Evolutionary conservation across 2,888 invertebrate species (phyloP).

Genomic region (Scelioninae gen. 1): DNA sequence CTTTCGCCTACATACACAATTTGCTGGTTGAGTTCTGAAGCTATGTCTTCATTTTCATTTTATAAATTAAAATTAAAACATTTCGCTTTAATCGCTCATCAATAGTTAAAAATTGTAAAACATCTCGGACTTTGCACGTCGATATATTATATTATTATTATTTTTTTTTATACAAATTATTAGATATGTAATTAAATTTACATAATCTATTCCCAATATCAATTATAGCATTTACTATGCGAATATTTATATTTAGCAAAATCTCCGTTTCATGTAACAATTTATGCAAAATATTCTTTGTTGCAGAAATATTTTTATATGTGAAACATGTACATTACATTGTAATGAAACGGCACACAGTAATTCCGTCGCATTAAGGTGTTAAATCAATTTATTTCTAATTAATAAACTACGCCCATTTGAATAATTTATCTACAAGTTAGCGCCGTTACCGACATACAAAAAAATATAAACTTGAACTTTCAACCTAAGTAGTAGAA

Average conservation of each 20-base stretch:
- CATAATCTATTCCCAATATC: not conserved
- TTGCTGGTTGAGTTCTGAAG: too few relatives aligned
- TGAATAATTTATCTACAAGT: constrained; percentile 2
- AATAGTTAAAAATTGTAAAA: too few relatives aligned
- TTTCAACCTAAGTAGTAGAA: constrained; percentile 13
- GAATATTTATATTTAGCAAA: not conserved
- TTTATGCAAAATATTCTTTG: constrained; percentile 3
- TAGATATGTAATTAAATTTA: not conserved
- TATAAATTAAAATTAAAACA: too few relatives aligned
- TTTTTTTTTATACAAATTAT: too few relatives aligned
- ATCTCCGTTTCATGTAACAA: not conserved
- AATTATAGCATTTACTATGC: not conserved
- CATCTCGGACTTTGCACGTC: too few relatives aligned
- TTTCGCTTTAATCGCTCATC: too few relatives aligned
- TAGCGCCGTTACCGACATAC: not conserved
- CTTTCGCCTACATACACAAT: too few relatives aligned
- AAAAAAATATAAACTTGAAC: constrained; percentile 24
- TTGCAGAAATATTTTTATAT: not conserved
- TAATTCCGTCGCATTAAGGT: constrained; percentile 5
- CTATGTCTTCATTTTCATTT: too few relatives aligned
- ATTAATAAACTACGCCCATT: constrained; percentile 5
- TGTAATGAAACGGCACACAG: constrained; percentile 1
- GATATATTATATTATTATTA: too few relatives aligned
- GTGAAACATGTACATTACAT: constrained; percentile 4
- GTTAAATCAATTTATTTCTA: constrained; percentile 4